A percentile compares a stretch with the other conserved stretches of the same genome.
Evolutionary conservation across 2,797 vertebrate genomes (phyloP).

Genomic region (Poeciliopsis presidionis): DNA sequence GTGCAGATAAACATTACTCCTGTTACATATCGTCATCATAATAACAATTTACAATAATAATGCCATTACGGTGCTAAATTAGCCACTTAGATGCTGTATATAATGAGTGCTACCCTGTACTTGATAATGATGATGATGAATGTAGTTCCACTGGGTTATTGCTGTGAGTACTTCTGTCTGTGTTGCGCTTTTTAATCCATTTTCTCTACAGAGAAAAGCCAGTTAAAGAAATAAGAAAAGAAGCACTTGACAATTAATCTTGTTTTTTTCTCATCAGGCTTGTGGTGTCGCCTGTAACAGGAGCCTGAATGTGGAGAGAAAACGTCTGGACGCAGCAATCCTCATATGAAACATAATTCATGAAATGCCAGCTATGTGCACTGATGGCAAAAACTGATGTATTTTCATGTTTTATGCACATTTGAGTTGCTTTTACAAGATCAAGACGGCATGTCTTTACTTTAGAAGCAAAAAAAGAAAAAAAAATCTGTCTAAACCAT

Average conservation of each 20-base stretch:
- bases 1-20: slow-evolving; percentile 19
- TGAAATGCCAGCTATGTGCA: slow-evolving; percentile 69
- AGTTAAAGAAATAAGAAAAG: slow-evolving; percentile 13
- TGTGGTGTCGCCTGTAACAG: slow-evolving; percentile 45
- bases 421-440: slow-evolving; percentile 82
- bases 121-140: slow-evolving; percentile 44
- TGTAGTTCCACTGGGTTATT: slow-evolving; percentile 42
- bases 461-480: slow-evolving; percentile 65
- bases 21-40: slow-evolving; percentile 31
- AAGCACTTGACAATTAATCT: slow-evolving; percentile 68
- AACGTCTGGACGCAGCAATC: slow-evolving; percentile 72
- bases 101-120: slow-evolving; percentile 53
- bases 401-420: slow-evolving; percentile 86
- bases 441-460: slow-evolving; percentile 75
- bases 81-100: slow-evolving; percentile 49
- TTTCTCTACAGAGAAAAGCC: slow-evolving; percentile 24
- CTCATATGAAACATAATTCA: slow-evolving; percentile 75
- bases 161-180: slow-evolving; percentile 26
- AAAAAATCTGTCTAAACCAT: slow-evolving; percentile 61
- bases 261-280: slow-evolving; percentile 35
- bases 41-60: slow-evolving; percentile 49
- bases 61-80: slow-evolving; percentile 60
- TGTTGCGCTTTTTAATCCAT: slow-evolving; percentile 36
- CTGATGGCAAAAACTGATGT: slow-evolving; percentile 67
- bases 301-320: slow-evolving; percentile 51